Evolutionary conservation across 2,888 invertebrate species (phyloP).

Genomic region (Harpagoxenus sublaevis): DNA sequence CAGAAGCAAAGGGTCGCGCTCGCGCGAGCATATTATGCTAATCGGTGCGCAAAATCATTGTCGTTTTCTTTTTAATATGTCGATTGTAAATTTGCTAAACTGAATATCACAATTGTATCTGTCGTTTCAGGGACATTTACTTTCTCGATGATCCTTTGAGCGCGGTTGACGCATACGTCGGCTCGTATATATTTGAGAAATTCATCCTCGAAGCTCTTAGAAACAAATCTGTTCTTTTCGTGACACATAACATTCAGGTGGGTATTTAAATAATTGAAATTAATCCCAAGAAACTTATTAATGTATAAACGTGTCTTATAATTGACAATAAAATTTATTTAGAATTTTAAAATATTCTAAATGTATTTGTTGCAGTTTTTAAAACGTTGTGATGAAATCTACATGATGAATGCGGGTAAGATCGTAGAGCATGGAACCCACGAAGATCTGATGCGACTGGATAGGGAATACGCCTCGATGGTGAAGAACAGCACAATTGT

Average conservation of each 20-base stretch:
- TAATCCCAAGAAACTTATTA: not conserved
- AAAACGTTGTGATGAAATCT: constrained; percentile 88
- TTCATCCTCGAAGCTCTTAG: constrained; percentile 87
- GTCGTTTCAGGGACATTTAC: constrained; percentile 87
- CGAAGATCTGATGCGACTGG: constrained; percentile 85
- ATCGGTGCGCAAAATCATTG: constrained; percentile 78
- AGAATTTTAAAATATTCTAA: not conserved
- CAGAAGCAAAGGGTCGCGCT: constrained; percentile 88
- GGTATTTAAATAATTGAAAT: constrained; percentile 19
- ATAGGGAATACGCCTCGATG: constrained; percentile 81
- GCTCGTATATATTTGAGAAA: constrained; percentile 87
- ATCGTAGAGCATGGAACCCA: constrained; percentile 88
- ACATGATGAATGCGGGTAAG: constrained; percentile 88
- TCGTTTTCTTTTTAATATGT: not conserved
- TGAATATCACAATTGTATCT: not conserved
- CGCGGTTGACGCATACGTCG: constrained; percentile 87
- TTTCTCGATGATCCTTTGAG: constrained; percentile 88
- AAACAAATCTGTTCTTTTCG: constrained; percentile 88
- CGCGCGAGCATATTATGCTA: constrained; percentile 88
- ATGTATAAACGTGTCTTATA: not conserved
- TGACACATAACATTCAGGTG: constrained; percentile 89
- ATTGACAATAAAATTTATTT: not conserved
- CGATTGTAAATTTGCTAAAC: not conserved
- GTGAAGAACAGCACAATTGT: constrained; percentile 55
- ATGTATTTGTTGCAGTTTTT: constrained; percentile 86